A percentile compares a stretch with the other conserved stretches of the same genome.
Conservation (phyloP, 2,113 vertebrate species). For the Lagopus muta region DNA sequence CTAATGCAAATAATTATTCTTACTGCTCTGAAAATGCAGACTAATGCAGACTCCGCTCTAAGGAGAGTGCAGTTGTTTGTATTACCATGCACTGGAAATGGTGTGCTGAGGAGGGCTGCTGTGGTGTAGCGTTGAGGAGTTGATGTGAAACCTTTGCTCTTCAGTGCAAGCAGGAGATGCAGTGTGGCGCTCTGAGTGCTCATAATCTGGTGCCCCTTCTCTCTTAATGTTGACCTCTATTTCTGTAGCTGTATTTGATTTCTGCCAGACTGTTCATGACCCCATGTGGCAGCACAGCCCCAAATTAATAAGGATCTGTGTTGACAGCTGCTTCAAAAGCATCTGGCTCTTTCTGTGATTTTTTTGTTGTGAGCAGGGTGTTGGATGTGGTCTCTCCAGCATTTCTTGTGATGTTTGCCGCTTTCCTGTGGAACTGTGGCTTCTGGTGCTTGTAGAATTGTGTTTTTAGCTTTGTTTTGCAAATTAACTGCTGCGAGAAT, state of each 20-base stretch:
- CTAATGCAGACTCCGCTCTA: neutral
- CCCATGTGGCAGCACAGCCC: neutral
- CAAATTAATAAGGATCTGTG: slow-evolving; percentile 47
- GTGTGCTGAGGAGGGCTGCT: neutral
- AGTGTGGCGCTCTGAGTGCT: neutral
- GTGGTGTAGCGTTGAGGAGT: neutral
- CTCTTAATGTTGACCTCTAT: slow-evolving; percentile 4
- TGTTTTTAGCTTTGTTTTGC: slow-evolving; percentile 4
- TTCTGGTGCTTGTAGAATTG: neutral
- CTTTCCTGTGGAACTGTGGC: neutral
- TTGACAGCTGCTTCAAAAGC: slow-evolving; percentile 29
- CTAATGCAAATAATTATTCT: slow-evolving; percentile 2
- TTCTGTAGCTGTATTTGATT: slow-evolving; percentile 31
- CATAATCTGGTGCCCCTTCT: neutral
- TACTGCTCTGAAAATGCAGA: slow-evolving; percentile 34
- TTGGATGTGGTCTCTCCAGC: neutral
- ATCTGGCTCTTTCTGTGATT: neutral
- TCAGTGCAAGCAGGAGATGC: neutral
- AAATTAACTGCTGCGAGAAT: neutral
- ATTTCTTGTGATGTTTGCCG: neutral
- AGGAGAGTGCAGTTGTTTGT: neutral
- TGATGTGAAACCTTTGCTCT: neutral
- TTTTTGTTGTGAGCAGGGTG: neutral
- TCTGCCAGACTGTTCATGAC: neutral
- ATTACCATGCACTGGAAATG: neutral